Conservation (phyloP, 2,888 invertebrate genomes). For the Caenorhabditis uteleia region DNA sequence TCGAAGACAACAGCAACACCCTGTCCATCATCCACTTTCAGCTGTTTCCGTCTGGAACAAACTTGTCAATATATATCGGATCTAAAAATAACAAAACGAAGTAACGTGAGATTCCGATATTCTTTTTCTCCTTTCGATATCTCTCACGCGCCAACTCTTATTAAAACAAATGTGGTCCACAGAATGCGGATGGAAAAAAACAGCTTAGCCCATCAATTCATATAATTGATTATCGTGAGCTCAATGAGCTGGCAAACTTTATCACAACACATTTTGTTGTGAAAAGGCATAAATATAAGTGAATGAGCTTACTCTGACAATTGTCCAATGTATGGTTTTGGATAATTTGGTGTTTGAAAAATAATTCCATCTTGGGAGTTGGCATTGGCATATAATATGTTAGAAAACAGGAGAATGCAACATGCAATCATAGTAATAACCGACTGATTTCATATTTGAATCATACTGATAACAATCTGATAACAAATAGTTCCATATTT, state of each 20-base stretch:
- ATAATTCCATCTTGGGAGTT: conserved; percentile 12
- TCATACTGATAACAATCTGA: not conserved
- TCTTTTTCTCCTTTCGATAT: too few relatives aligned
- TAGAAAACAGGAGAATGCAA: not conserved
- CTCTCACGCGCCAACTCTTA: too few relatives aligned
- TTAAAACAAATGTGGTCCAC: too few relatives aligned
- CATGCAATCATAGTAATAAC: not conserved
- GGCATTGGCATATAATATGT: not conserved
- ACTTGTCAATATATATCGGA: too few relatives aligned
- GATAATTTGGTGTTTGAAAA: conserved; percentile 17
- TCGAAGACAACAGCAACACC: conserved; percentile 32
- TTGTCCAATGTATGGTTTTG: conserved; percentile 20
- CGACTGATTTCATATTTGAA: not conserved
- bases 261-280: conserved; percentile 6
- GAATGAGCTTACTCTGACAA: conserved; percentile 22
- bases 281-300: not conserved
- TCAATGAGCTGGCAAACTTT: too few relatives aligned
- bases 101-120: too few relatives aligned
- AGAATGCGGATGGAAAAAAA: too few relatives aligned
- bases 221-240: too few relatives aligned
- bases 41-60: conserved; percentile 1
- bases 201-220: too few relatives aligned
- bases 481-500: not conserved
- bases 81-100: too few relatives aligned
- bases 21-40: conserved; percentile 11